Base-by-base conservation (phyloP, 2,113 vertebrate species). In the Abramis brama region DNA sequence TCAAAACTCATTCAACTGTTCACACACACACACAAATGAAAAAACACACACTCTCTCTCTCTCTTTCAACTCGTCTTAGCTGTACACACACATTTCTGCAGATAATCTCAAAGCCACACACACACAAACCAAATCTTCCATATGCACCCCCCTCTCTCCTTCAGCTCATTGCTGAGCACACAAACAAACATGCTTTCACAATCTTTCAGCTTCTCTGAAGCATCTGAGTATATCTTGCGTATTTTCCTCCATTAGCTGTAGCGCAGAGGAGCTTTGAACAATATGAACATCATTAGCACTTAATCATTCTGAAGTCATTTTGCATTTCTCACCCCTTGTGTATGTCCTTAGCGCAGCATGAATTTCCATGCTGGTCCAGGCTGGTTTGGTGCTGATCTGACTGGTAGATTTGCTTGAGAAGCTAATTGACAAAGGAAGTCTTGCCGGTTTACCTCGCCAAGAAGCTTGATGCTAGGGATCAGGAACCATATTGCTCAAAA, bases 211-310 rank as follows among this genome's bases (percentile, higher is more conserved):
- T 25, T 74, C 45, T 27, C 80, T 84, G n/a, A 82, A 82, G 43
- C 80, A 70, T 82, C 64, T 36, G 64, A 82, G 25, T 68, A 27
- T 50, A 82, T 50, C 45, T 82, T 82, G 62, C 43, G 4, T 82
- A 45, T 82, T 82, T 82, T 82, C 79, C 79, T 82, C 79, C 79
- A 82, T 82, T 82, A 82, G 62, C 79, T 82, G 39, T 82, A 68
- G 62, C 62, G 12, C 62, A 66, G 62, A 68, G 79, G 43, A 76
- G 74, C 47, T 76, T 76, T 76, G 74, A 76, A 68, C 62, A 50
- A 82, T 82, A 82, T 68, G 79, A 82, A 52, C 79, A 82, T 82
- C 79, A 82, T 82, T 82, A 68, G 79, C 79, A 23, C 79, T 66
- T 82, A 66, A 68, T 82, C 79, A 82, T 68, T 82, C 60, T 33